These are phyloP conservation scores for Alcis repandata DNA, from an alignment of 2,888 invertebrate species.

Conservation along the genomic window DNA sequence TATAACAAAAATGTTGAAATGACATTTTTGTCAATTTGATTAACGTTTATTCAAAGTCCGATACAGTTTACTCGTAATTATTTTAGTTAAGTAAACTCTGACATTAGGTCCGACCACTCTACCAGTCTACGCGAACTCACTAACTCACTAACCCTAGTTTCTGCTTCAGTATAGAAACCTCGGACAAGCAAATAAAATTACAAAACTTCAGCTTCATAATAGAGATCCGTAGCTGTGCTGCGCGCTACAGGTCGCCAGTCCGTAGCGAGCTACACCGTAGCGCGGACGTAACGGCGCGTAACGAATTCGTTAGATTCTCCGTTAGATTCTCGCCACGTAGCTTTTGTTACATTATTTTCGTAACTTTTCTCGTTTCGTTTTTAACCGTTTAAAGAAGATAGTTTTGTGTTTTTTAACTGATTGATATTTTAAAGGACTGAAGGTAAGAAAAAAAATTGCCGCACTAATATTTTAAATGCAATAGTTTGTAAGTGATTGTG, in stretches of 20 bases:
- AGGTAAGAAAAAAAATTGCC: conserved; percentile 29
- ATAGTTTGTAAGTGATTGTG: no score
- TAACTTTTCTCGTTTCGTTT: neutral
- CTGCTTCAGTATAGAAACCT: conserved; percentile 1
- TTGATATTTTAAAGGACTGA: neutral
- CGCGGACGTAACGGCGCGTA: conserved; percentile 49
- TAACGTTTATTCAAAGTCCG: no score
- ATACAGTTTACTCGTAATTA: no score
- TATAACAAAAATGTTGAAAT: no score
- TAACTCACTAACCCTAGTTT: neutral
- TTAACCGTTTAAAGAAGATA: neutral
- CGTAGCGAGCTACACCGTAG: conserved; percentile 68
- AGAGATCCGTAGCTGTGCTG: conserved; percentile 45
- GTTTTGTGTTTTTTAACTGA: conserved; percentile 6
- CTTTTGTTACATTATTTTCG: neutral
- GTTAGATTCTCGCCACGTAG: conserved; percentile 7
- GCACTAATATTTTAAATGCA: no score
- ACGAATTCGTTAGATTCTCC: conserved; percentile 1
- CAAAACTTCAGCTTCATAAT: neutral
- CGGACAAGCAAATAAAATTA: conserved; percentile 6
- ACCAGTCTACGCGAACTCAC: no score
- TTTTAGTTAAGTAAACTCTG: no score
- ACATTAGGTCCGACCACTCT: no score
- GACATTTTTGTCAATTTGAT: no score
- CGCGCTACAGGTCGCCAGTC: conserved; percentile 70